A percentile compares a stretch with the other conserved stretches of the same genome.
Evolutionary conservation across 2,888 invertebrate species (phyloP).

Genomic region (Idaea aversata): DNA sequence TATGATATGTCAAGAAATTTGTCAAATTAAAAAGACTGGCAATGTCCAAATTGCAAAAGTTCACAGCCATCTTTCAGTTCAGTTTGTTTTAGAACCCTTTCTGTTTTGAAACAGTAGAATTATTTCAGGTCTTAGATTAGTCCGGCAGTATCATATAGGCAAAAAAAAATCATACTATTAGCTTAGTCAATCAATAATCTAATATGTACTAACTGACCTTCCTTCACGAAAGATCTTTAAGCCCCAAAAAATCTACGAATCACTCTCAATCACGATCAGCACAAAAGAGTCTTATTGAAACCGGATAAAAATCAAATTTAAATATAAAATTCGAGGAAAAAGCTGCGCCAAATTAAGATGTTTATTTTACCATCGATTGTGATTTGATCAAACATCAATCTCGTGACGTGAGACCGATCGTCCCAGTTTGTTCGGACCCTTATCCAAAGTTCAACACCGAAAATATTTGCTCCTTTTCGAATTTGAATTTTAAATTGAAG

Average conservation of each 20-base stretch:
- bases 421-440: neutral
- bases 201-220: neutral
- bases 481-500: conserved; percentile 39
- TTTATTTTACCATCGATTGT: neutral
- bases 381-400: neutral
- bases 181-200: neutral
- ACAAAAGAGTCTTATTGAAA: neutral
- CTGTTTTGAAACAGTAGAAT: too few species aligned
- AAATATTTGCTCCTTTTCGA: conserved; percentile 20
- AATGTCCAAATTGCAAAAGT: too few species aligned
- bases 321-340: neutral
- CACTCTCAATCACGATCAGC: neutral
- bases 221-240: neutral
- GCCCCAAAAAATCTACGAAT: neutral
- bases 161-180: neutral
- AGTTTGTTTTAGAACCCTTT: too few species aligned
- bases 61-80: too few species aligned
- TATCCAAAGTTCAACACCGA: conserved; percentile 9
- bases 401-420: neutral
- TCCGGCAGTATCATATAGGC: too few species aligned
- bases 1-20: too few species aligned
- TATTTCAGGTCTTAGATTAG: too few species aligned
- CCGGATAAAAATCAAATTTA: too few species aligned
- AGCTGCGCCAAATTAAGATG: neutral
- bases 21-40: too few species aligned